Percentiles rank a stretch among this genome's conserved stretches.
These are phyloP conservation scores for Orchesella cincta DNA, from an alignment of 1,140 invertebrate genomes.

Conservation along the genomic window DNA sequence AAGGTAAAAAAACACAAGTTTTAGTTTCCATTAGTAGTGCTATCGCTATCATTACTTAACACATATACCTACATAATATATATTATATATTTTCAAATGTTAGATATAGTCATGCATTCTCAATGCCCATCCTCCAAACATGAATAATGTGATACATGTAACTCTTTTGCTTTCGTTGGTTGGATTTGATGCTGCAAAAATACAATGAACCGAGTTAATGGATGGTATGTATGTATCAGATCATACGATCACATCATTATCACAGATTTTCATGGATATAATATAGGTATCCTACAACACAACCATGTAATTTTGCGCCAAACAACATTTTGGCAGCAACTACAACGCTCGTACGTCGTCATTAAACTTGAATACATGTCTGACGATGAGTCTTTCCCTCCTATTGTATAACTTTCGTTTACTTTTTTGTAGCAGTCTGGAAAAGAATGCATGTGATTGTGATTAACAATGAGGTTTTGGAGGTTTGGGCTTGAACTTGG, in stretches of 20 bases:
- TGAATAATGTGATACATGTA: background rate
- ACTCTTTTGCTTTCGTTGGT: background rate
- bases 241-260: background rate
- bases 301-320: background rate
- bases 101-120: background rate
- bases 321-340: background rate
- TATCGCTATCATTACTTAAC: background rate
- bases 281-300: background rate
- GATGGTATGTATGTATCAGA: background rate
- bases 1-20: conserved; percentile 5
- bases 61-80: background rate
- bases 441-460: background rate
- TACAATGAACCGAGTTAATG: too few relatives aligned
- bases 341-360: background rate
- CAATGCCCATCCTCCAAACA: background rate
- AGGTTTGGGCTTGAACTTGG: background rate
- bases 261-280: background rate
- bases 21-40: background rate
- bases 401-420: too few relatives aligned
- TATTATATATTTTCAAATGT: too few relatives aligned
- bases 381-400: too few relatives aligned
- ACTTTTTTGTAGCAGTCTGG: background rate
- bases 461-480: background rate
- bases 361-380: background rate
- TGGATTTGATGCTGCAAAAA: background rate